Conservation (phyloP, 2,113 vertebrate genomes). For the Chrysochloris asiatica region DNA sequence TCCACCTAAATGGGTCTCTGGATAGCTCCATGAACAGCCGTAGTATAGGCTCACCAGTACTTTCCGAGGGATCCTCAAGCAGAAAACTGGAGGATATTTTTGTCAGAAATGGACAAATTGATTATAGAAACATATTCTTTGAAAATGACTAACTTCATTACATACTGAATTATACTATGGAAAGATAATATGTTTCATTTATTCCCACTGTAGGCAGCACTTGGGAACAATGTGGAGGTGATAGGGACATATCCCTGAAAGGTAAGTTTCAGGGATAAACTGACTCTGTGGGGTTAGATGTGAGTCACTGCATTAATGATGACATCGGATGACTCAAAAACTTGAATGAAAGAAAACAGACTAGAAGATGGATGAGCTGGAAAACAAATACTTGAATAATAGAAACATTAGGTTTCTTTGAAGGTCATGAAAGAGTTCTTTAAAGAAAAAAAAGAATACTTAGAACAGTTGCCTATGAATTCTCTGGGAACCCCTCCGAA, state of each 20-base stretch:
- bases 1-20: background rate
- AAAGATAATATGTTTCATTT: constrained; percentile 50
- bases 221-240: constrained; percentile 22
- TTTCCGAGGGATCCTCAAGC: background rate
- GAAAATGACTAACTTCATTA: constrained; percentile 28
- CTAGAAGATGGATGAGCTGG: constrained; percentile 23
- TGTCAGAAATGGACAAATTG: background rate
- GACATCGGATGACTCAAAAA: constrained; percentile 47
- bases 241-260: constrained; percentile 46
- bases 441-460: constrained; percentile 14
- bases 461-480: background rate
- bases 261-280: constrained; percentile 27
- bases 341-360: constrained; percentile 21
- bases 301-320: constrained; percentile 49
- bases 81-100: background rate
- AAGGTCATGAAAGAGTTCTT: constrained; percentile 42
- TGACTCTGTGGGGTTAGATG: constrained; percentile 46
- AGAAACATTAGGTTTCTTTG: constrained; percentile 38
- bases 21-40: too few relatives aligned
- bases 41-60: too few relatives aligned
- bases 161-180: background rate
- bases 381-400: background rate
- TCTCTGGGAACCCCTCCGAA: background rate
- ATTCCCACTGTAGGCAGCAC: background rate
- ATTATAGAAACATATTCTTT: background rate